Base-by-base conservation (phyloP, 2,113 vertebrate genomes). In the Canis aureus region DNA sequence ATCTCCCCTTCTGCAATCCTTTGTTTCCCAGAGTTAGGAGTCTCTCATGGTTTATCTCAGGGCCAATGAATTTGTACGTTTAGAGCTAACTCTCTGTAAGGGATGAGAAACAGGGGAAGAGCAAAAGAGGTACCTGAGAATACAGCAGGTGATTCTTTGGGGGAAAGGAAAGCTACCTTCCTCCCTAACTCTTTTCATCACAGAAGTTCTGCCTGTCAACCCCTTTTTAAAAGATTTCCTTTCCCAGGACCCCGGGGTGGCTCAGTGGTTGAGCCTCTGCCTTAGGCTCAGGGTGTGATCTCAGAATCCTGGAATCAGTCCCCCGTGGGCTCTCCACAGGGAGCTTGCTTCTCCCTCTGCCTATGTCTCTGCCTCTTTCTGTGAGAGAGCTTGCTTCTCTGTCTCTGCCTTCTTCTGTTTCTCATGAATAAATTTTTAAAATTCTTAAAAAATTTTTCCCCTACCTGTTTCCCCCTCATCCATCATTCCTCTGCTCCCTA, bases 1-100 rank as follows among this genome's bases (percentile, higher is more conserved):
- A 43, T 43, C 43, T 43, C 43, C 7, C 43, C 43, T 43, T 43
- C 43, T 43, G 43, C 43, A 43, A 43, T 43, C 43, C 43, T 43
- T 43, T 43, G 43, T 43, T 43, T 43, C 43, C 43, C 43, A 43
- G 43, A 43, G 43, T 43, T 43, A 43, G 43, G 43, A 43, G 43
- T 43, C 43, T 43, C 43, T 43, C 43, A 43, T 43, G 6, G 6
- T 43, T 43, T 96, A 82, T 43, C 60, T 67, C 6, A 94, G 55
- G 87, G 55, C 1, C 19, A 73, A 94, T 53, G n/a, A 93, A 95
- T 17, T 17, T 90, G 71, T 93, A 27, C 49, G 22, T 69, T 95
- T 87, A 60, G 19, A 49, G 66, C 25, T 71, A 83, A 80, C 15
- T 88, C 12, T 87, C 53, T 96, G 59, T 76, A 95, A 87, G 16